These are phyloP conservation scores for Xiphorhynchus erythropygius DNA, from an alignment of 2,797 vertebrate genomes.

Conservation along the genomic window DNA sequence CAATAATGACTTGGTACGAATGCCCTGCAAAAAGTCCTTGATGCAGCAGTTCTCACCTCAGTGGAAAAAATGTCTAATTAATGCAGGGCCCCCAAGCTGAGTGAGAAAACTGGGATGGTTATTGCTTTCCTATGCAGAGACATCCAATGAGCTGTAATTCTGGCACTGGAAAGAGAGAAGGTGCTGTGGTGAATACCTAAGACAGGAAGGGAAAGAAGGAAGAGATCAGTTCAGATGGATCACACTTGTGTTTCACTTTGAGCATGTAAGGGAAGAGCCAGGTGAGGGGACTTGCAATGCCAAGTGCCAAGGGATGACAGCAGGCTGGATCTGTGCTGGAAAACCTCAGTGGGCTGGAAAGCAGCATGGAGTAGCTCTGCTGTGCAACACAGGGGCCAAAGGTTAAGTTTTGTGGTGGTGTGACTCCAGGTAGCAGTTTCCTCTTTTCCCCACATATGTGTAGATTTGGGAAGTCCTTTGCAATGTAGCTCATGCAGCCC, in stretches of 20 bases:
- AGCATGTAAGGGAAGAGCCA: neutral
- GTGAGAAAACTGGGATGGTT: neutral
- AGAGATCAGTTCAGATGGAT: neutral
- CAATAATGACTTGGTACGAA: neutral
- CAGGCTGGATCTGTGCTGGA: neutral
- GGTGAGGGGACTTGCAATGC: neutral
- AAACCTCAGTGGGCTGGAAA: neutral
- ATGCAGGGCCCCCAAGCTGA: neutral
- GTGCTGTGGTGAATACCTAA: neutral
- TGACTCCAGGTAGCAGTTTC: neutral
- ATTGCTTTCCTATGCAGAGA: neutral
- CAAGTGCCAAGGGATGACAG: neutral
- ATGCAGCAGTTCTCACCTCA: neutral
- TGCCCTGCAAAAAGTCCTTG: neutral
- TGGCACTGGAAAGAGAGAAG: neutral
- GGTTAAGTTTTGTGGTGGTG: neutral
- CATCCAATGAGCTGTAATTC: neutral
- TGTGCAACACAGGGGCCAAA: neutral
- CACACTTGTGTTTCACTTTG: neutral
- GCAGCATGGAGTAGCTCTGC: neutral
- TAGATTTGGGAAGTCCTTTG: neutral
- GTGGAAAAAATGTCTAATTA: neutral
- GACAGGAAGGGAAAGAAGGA: neutral
- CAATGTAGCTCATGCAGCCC: neutral
- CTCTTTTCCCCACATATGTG: rapidly evolving